Base-by-base conservation (phyloP, 2,888 invertebrate species). In the Philaethria dido region DNA sequence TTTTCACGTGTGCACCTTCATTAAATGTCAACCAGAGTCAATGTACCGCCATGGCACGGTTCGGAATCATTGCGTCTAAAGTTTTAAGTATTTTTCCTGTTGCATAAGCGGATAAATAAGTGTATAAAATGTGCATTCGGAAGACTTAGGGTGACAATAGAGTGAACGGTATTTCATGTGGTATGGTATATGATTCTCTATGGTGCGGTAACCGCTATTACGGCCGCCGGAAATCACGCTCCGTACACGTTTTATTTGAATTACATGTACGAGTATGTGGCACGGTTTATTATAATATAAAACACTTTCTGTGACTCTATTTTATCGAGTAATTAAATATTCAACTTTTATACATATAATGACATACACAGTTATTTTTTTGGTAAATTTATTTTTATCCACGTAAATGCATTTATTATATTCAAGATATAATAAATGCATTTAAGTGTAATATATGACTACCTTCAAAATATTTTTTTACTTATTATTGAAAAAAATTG, bases 221-320 rank as follows among this genome's bases (percentile, higher is more conserved):
- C 71, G 73, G 73, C 69, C 75, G 79, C 88, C 87, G 89, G 89
- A 89, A 88, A 85, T 82, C 78, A 79, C 72, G 73, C 81, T 83
- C 78, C 84, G 83, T 82, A 85, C 80, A 78, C 77, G 75, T 78
- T 78, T 74, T 69, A 72, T 74, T 66, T 60, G 70, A 71, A 68
- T 73, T 69, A 62, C 75, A 82, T 81, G 82, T 78, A 62, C 75
- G 81, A 81, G 82, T 78, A 84, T 82, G 77, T 86, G 77, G 85
- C 82, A 80, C 85, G 82, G 68, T 75, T 74, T 68, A 73, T 61
- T 62, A 45, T 62, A 69, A 69, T 69, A 64, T 64, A 64, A 67
- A 71, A 69, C 70, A 70, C 68, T 70, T 70, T 71, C 66, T 65
- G 67, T 69, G 64, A 54, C 52, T 65, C 29, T 65, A 44, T 62